A percentile compares a stretch with the other conserved stretches of the same genome.
Conservation (phyloP, 2,888 invertebrate species). For the Pristionchus japonicus region DNA sequence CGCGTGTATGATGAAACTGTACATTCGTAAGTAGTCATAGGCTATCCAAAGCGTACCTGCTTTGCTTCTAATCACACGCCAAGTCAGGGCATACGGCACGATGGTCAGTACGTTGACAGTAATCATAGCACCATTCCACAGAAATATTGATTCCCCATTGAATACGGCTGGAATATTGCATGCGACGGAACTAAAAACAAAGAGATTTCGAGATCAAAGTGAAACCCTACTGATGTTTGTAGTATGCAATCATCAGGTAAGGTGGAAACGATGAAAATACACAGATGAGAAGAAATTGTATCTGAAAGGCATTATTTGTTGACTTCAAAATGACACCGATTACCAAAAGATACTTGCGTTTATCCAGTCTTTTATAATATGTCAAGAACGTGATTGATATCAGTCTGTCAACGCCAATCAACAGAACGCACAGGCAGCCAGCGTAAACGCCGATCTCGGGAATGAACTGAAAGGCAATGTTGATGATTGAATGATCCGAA, state of each 20-base stretch:
- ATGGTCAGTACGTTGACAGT: neutral
- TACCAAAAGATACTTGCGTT: neutral
- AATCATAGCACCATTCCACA: neutral
- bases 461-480: neutral
- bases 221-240: neutral
- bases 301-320: too few species aligned
- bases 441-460: neutral
- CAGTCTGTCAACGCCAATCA: neutral
- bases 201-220: too few species aligned
- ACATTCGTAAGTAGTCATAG: too few species aligned
- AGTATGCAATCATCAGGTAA: neutral
- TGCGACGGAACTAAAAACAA: neutral
- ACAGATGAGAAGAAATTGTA: neutral
- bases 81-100: neutral
- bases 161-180: neutral
- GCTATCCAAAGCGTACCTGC: too few species aligned
- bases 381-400: neutral
- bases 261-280: neutral
- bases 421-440: neutral
- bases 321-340: too few species aligned
- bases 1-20: neutral
- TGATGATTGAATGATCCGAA: neutral
- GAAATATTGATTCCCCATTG: neutral
- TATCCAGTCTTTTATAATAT: neutral
- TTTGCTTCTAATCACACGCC: neutral